Evolutionary conservation across 2,888 invertebrate species (phyloP).

Genomic region (Dioctria rufipes): DNA sequence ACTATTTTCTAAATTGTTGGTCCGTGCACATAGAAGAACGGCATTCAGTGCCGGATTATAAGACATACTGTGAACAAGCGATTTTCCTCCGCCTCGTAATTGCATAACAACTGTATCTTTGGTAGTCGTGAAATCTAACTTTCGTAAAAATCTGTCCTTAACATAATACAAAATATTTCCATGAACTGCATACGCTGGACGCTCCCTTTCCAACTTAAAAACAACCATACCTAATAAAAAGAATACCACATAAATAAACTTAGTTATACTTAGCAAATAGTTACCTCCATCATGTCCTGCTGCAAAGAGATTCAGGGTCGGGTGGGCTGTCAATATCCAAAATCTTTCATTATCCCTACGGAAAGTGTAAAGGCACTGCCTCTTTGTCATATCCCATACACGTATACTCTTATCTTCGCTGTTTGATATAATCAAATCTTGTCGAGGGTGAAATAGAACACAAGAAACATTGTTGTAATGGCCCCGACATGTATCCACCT

Average conservation of each 20-base stretch:
- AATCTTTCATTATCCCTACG: slow-evolving; percentile 96
- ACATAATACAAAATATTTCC: slow-evolving; percentile 96
- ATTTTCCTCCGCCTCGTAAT: slow-evolving; percentile 85
- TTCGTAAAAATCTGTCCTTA: slow-evolving; percentile 92
- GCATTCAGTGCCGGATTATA: slow-evolving; percentile 98
- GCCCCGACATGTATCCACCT: slow-evolving; percentile 99
- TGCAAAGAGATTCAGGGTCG: slow-evolving; percentile 95
- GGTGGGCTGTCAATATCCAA: slow-evolving; percentile 97
- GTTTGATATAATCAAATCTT: slow-evolving; percentile 96
- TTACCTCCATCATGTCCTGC: slow-evolving; percentile 99
- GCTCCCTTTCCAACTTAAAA: slow-evolving; percentile 89
- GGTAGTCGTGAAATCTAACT: slow-evolving; percentile 91
- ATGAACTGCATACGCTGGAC: slow-evolving; percentile 96
- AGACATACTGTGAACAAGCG: slow-evolving; percentile 88
- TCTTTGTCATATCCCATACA: slow-evolving; percentile 98
- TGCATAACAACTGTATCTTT: slow-evolving; percentile 96
- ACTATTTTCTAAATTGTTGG: slow-evolving; percentile 87
- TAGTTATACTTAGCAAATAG: slow-evolving; percentile 64
- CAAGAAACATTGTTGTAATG: slow-evolving; percentile 99
- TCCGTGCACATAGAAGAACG: slow-evolving; percentile 88
- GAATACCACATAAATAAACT: neutral
- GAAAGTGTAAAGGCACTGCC: slow-evolving; percentile 92
- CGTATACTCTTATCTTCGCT: slow-evolving; percentile 98
- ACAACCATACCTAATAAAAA: slow-evolving; percentile 69
- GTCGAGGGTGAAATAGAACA: slow-evolving; percentile 96